Base-by-base conservation (phyloP, 2,888 invertebrate species). In the Brachynemurus nebulosus region DNA sequence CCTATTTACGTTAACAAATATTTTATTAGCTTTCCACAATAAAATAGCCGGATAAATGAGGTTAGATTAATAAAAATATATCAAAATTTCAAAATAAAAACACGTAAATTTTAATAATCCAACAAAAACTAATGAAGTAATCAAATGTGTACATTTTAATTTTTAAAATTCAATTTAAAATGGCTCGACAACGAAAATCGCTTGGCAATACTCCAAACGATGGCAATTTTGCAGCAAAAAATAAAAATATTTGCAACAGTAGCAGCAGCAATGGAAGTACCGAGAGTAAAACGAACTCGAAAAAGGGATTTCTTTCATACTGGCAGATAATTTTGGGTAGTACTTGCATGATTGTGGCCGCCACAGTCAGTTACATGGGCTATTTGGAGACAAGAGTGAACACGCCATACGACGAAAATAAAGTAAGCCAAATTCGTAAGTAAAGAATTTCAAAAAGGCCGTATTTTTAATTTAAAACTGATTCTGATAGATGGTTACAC, bases 341-440 rank as follows among this genome's bases (percentile, higher is more conserved):
- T 36, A 57, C 69, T 9, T 81, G 78, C 52, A 69, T 89, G 45
- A 62, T 69, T 1, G 68, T 86, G 40, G 88, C 88, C 2, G 72
- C 76, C 1, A 80, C 79, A 59, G 78, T 85, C 52, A 80, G 84
- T 41, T 83, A 81, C 53, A 65, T 82, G 55, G 90, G 90, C 2
- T 91, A 90, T 58, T 62, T 89, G 48, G 89, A 90, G 66, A 90
- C 89, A 0, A 70, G 89, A 51, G 86, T 92, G 0, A 89, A 88
- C 60, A 90, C 90, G 1, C 89, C 88, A 0, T 80, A 81, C 51
- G 78, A 81, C 55, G 76, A 77, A 51, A 76, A 80, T 51, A 88
- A 85, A 71, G 84, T 82, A 62, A 45, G 20, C 18, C 40, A 25
- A 34, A 36, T 33, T 35, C 12, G 16, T 23, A 36, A 40, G n/a